These are phyloP conservation scores for Panulirus ornatus DNA, from an alignment of 1,140 invertebrate genomes.

Conservation along the genomic window DNA sequence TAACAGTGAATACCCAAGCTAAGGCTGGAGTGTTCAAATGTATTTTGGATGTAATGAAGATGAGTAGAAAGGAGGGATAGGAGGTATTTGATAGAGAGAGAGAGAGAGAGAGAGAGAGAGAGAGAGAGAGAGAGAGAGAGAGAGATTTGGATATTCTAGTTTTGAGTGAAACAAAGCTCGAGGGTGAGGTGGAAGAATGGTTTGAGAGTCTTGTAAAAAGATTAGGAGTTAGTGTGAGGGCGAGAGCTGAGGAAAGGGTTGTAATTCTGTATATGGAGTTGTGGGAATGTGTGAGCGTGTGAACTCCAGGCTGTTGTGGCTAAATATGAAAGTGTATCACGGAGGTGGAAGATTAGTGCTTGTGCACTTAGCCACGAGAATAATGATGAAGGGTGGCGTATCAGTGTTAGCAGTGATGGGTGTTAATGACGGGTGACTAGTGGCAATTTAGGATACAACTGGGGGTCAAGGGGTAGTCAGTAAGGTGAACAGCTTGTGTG, in stretches of 20 bases:
- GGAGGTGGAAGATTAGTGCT: neutral
- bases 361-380: neutral
- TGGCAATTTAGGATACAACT: neutral
- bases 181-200: neutral
- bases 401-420: neutral
- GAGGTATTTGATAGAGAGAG: neutral
- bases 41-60: neutral
- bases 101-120: conserved; percentile 17
- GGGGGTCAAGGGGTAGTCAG: neutral
- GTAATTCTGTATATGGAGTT: neutral
- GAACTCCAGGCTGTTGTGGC: neutral
- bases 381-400: neutral
- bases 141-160: neutral
- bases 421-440: neutral
- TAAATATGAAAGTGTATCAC: neutral
- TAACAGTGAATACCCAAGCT: neutral
- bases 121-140: neutral
- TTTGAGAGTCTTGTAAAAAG: neutral
- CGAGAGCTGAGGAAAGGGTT: neutral
- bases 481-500: neutral
- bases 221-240: neutral
- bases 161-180: neutral
- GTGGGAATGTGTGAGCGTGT: neutral
- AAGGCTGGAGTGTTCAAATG: neutral
- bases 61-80: neutral